phyloP scores from a whole-genome alignment of 2,797 vertebrate species.

The Myotis planiceps region DNA sequence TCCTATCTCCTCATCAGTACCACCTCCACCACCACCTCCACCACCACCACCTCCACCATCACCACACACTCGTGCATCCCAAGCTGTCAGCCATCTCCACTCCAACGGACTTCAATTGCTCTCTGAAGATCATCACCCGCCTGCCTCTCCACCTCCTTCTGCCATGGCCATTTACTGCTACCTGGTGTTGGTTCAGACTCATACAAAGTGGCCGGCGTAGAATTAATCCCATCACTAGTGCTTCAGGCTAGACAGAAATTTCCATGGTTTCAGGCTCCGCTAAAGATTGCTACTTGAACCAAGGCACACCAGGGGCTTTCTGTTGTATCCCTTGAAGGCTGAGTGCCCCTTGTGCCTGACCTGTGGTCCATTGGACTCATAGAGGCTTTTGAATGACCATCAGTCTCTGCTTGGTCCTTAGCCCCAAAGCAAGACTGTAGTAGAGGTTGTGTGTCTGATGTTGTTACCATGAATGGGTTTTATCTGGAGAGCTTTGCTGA shows the following conservation, averaged over 20 bases:
- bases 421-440: background rate
- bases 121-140: background rate
- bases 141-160: background rate
- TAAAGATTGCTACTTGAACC: background rate
- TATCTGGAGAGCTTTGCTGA: background rate
- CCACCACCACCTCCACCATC: no score
- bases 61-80: accelerated
- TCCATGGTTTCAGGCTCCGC: background rate
- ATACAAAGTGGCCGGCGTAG: no score
- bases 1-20: background rate
- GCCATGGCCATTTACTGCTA: background rate
- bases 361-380: background rate
- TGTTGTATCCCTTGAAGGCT: background rate
- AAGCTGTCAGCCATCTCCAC: accelerated
- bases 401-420: background rate
- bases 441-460: background rate
- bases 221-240: background rate
- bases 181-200: background rate
- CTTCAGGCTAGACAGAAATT: background rate
- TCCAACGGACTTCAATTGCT: background rate
- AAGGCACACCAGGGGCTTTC: background rate
- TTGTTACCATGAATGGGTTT: background rate
- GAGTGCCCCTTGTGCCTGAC: background rate
- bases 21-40: no score
- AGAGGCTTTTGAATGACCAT: background rate